phyloP scores from a whole-genome alignment of 1,140 invertebrate genomes.

The Acromyrmex heyeri region DNA sequence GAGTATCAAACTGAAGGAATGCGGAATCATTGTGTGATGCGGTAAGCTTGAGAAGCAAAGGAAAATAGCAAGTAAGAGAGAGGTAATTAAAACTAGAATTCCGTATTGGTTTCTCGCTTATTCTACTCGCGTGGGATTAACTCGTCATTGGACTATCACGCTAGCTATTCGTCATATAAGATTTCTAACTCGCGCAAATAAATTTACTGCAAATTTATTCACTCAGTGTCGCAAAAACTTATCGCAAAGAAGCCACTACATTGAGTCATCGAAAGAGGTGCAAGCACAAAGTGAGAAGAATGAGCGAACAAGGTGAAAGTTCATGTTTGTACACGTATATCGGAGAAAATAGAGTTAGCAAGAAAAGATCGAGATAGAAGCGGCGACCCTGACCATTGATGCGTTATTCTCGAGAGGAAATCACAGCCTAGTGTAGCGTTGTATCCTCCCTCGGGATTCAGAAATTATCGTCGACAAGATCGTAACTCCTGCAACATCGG shows the following conservation, averaged over 20 bases:
- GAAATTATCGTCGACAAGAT: constrained; percentile 53
- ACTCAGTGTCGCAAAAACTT: neutral
- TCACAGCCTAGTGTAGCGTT: constrained; percentile 15
- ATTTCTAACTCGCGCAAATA: neutral
- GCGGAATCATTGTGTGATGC: neutral
- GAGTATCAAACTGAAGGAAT: constrained; percentile 13
- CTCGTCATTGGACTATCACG: neutral
- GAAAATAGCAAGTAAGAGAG: constrained; percentile 15
- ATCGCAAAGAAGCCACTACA: neutral
- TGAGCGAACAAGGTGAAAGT: neutral
- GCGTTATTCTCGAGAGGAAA: constrained; percentile 40
- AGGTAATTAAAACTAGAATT: constrained; percentile 37
- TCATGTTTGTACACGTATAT: neutral
- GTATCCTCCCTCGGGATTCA: constrained; percentile 19
- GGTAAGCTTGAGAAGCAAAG: constrained; percentile 18
- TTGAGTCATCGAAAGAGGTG: neutral
- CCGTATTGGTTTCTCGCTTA: constrained; percentile 12
- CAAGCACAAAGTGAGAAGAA: neutral
- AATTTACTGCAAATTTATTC: constrained; percentile 4
- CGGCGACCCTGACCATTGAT: constrained; percentile 37
- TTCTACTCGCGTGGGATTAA: constrained; percentile 20
- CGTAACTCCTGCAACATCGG: constrained; percentile 42
- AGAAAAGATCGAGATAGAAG: constrained; percentile 24
- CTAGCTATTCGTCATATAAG: neutral
- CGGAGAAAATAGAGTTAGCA: neutral